Evolutionary conservation across 2,888 invertebrate species (phyloP).

Genomic region (Brachylomia viminalis): DNA sequence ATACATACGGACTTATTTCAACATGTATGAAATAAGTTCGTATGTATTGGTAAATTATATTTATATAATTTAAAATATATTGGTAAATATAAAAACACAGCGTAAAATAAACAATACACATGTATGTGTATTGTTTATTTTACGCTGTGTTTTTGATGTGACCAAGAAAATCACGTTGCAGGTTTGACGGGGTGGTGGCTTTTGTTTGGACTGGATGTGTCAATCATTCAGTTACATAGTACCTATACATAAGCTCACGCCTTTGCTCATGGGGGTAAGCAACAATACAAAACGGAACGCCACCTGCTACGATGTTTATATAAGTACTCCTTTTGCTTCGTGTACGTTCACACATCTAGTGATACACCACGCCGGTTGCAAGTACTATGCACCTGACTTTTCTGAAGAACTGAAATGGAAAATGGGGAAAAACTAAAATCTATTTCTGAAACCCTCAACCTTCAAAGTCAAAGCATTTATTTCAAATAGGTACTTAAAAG

Average conservation of each 20-base stretch:
- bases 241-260: neutral
- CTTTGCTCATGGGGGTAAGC: neutral
- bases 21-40: too few species aligned
- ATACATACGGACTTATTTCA: conserved; percentile 28
- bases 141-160: conserved; percentile 39
- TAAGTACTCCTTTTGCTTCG: neutral
- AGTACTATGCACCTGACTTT: neutral
- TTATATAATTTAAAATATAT: too few species aligned
- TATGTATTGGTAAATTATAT: too few species aligned
- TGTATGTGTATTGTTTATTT: conserved; percentile 50
- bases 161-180: conserved; percentile 51
- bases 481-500: too few species aligned
- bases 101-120: conserved; percentile 48
- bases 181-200: conserved; percentile 18
- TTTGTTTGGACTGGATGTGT: conserved; percentile 13
- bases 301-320: neutral
- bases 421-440: neutral
- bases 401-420: neutral
- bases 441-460: conserved; percentile 1
- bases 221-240: neutral
- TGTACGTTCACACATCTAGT: neutral
- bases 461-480: too few species aligned
- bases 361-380: neutral
- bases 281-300: neutral
- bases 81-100: conserved; percentile 45